A percentile compares a stretch with the other conserved stretches of the same genome.
These are phyloP conservation scores for Drosophila prolongata DNA, from an alignment of 2,888 invertebrate genomes.

Conservation along the genomic window DNA sequence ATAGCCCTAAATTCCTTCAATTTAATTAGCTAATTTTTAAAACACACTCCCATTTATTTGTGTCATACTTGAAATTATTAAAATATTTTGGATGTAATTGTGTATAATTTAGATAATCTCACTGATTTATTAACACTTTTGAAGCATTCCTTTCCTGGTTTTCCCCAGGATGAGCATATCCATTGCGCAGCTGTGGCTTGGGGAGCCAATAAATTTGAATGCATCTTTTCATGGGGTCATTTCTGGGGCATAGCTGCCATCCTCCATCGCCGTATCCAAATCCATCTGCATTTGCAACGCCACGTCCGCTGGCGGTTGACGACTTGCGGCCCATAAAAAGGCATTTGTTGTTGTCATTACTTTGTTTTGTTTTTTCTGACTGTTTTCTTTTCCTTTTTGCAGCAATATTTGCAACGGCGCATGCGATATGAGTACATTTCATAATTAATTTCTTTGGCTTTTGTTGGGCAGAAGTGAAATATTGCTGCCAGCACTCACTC, in stretches of 20 bases:
- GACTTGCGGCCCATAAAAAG: constrained; percentile 28
- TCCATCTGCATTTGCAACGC: constrained; percentile 18
- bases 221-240: constrained; percentile 12
- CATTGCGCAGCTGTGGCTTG: background rate
- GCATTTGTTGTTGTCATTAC: constrained; percentile 29
- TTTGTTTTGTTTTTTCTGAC: constrained; percentile 13
- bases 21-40: too few relatives aligned
- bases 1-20: too few relatives aligned
- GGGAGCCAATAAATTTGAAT: constrained; percentile 16
- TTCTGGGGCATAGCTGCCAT: constrained; percentile 15
- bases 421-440: constrained; percentile 63
- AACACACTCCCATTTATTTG: too few relatives aligned
- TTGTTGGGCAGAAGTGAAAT: constrained; percentile 60
- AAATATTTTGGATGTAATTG: background rate
- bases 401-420: constrained; percentile 46
- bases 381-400: constrained; percentile 18
- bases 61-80: too few relatives aligned
- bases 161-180: background rate
- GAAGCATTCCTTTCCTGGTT: background rate
- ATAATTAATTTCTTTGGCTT: constrained; percentile 72
- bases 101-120: background rate
- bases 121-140: background rate
- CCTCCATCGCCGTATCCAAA: constrained; percentile 1
- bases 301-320: constrained; percentile 29
- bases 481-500: constrained; percentile 44